These are phyloP conservation scores for Takifugu ocellatus DNA, from an alignment of 2,797 vertebrate genomes.

Conservation along the genomic window DNA sequence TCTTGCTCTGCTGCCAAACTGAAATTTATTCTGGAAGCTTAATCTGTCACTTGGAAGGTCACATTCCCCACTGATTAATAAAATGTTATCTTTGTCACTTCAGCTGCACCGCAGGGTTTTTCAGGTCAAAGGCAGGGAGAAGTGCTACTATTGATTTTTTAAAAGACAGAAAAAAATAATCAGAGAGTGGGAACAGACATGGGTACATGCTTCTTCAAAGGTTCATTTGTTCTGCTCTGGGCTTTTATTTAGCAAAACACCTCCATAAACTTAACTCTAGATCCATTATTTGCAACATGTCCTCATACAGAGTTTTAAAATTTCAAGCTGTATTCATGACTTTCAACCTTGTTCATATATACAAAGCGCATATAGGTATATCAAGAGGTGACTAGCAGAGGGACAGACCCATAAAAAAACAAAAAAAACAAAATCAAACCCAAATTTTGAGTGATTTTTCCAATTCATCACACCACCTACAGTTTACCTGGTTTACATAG, in stretches of 20 bases:
- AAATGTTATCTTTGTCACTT: constrained; percentile 70
- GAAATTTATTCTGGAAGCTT: constrained; percentile 70
- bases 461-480: too few relatives aligned
- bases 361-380: too few relatives aligned
- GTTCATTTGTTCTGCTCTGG: constrained; percentile 51
- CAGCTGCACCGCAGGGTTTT: constrained; percentile 44
- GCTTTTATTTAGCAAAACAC: constrained; percentile 50
- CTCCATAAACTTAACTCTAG: constrained; percentile 35
- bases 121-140: constrained; percentile 30
- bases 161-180: constrained; percentile 14
- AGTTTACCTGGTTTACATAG: too few relatives aligned
- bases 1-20: constrained; percentile 62
- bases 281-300: constrained; percentile 31
- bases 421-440: too few relatives aligned
- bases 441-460: too few relatives aligned
- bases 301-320: not conserved
- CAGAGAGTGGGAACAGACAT: constrained; percentile 30
- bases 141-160: too few relatives aligned
- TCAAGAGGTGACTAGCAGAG: too few relatives aligned
- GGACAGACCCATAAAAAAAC: too few relatives aligned
- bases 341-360: too few relatives aligned
- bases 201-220: constrained; percentile 55
- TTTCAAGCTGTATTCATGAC: too few relatives aligned
- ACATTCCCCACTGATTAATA: constrained; percentile 73
- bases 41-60: constrained; percentile 76